Conservation (phyloP, 2,888 invertebrate species). For the Epiperipatus broadwayi region DNA sequence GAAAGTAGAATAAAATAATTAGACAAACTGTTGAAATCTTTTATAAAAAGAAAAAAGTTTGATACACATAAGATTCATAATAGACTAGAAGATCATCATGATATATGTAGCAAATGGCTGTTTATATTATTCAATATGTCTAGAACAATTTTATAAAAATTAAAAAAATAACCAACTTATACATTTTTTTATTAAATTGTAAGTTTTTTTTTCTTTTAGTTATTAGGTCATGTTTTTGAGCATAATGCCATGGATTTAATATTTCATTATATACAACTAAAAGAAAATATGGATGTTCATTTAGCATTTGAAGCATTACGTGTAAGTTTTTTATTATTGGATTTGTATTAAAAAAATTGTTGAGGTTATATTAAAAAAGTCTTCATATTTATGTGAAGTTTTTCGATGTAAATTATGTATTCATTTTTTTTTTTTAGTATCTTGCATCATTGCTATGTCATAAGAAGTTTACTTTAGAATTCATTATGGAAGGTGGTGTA, state of each 20-base stretch:
- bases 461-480: constrained; percentile 93
- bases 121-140: no score
- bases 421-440: constrained; percentile 38
- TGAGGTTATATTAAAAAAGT: constrained; percentile 6
- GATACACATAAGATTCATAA: no score
- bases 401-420: neutral
- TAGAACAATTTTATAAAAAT: no score
- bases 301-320: constrained; percentile 85
- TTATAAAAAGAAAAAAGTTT: no score
- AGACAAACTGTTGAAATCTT: no score
- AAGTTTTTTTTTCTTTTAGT: constrained; percentile 34
- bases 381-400: neutral
- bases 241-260: constrained; percentile 75
- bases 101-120: no score
- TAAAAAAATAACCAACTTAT: constrained; percentile 3
- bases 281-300: constrained; percentile 68
- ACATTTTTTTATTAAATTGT: constrained; percentile 4
- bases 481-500: constrained; percentile 68
- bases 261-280: constrained; percentile 68
- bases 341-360: constrained; percentile 10
- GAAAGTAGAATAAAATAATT: no score
- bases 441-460: constrained; percentile 83
- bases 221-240: constrained; percentile 78
- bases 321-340: constrained; percentile 21
- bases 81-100: no score